These are phyloP conservation scores for Anas platyrhynchos DNA, from an alignment of 2,113 vertebrate species.

Conservation along the genomic window DNA sequence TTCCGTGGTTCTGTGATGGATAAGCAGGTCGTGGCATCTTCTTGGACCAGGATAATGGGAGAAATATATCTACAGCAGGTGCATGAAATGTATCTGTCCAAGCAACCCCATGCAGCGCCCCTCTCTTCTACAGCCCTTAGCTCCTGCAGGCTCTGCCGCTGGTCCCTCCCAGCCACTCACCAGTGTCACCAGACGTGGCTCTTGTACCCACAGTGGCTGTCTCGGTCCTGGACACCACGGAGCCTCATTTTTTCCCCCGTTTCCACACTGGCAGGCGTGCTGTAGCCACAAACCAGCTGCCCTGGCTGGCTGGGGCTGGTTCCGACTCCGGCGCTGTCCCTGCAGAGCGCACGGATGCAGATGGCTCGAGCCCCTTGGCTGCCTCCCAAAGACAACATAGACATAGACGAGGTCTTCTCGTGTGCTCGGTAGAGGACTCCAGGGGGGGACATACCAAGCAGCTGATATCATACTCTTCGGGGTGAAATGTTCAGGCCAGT, in stretches of 20 bases:
- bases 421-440: not conserved
- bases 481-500: not conserved
- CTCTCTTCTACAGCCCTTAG: not conserved
- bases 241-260: not conserved
- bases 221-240: not conserved
- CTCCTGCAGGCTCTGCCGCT: fast-evolving
- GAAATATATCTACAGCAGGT: fast-evolving
- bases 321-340: not conserved
- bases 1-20: not conserved
- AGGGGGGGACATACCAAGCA: not conserved
- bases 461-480: not conserved
- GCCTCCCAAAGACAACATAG: not conserved
- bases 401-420: not conserved
- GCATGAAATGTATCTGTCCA: fast-evolving
- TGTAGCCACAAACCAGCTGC: fast-evolving
- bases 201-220: fast-evolving
- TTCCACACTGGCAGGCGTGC: not conserved
- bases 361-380: not conserved
- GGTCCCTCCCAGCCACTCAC: not conserved
- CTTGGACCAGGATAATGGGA: not conserved
- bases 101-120: fast-evolving
- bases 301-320: not conserved
- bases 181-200: not conserved
- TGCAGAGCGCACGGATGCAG: not conserved
- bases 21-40: not conserved